Conservation (phyloP, 2,113 vertebrate genomes). For the Hypomesus transpacificus region DNA sequence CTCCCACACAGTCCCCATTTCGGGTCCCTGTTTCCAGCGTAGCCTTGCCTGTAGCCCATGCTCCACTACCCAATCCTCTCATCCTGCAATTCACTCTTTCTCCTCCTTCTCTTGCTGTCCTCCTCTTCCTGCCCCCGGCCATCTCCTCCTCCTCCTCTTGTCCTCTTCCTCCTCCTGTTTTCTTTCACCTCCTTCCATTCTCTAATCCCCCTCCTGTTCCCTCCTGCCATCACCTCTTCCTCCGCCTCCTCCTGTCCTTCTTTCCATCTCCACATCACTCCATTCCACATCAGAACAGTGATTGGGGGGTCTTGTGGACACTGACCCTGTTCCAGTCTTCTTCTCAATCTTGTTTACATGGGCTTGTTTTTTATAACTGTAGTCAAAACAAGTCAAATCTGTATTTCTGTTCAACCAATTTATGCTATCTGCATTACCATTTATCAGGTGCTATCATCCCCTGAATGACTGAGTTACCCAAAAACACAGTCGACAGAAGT, state of each 20-base stretch:
- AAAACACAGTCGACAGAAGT: too few relatives aligned
- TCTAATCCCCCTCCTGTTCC: too few relatives aligned
- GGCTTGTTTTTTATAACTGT: conserved; percentile 23
- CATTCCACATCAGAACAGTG: conserved; percentile 15
- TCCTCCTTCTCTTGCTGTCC: conserved; percentile 24
- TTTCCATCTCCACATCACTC: conserved; percentile 10
- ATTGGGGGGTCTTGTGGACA: background rate
- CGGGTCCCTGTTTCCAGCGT: conserved; percentile 56
- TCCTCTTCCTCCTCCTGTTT: conserved; percentile 4
- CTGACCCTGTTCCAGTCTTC: conserved; percentile 19
- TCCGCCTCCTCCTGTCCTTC: conserved; percentile 25
- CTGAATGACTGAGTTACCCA: too few relatives aligned
- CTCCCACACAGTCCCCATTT: conserved; percentile 50
- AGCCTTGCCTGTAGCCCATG: conserved; percentile 39
- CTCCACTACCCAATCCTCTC: conserved; percentile 35
- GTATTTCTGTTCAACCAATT: too few relatives aligned
- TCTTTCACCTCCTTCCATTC: background rate
- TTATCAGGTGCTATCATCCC: too few relatives aligned
- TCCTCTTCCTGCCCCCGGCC: background rate
- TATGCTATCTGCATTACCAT: too few relatives aligned
- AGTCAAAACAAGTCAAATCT: conserved; percentile 15
- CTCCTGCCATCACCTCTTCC: conserved; percentile 22
- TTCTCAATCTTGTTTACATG: conserved; percentile 23
- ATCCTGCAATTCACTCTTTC: conserved; percentile 16
- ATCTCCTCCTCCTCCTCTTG: too few relatives aligned